phyloP scores from a whole-genome alignment of 2,888 invertebrate genomes.

The Drosophila testacea region DNA sequence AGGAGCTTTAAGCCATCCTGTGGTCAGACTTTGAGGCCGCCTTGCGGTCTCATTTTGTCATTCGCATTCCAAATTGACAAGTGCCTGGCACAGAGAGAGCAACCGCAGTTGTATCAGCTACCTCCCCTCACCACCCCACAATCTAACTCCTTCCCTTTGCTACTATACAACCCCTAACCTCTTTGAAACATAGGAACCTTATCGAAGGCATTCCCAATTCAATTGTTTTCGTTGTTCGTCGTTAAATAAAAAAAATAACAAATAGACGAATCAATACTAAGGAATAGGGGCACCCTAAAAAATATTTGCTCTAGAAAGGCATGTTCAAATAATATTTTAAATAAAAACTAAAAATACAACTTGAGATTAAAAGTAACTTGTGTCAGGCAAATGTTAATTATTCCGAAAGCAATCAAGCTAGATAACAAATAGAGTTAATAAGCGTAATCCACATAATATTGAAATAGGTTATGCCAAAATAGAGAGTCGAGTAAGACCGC shows the following conservation, averaged over 20 bases:
- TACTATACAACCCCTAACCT: too few relatives aligned
- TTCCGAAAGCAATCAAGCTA: too few relatives aligned
- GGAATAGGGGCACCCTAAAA: constrained; percentile 3
- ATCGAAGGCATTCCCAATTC: constrained; percentile 9
- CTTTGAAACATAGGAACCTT: background rate
- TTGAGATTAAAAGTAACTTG: background rate
- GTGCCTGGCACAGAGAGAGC: constrained; percentile 23
- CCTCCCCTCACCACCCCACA: background rate
- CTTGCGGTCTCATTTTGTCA: constrained; percentile 43
- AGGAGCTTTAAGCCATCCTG: constrained; percentile 6
- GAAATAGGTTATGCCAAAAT: too few relatives aligned
- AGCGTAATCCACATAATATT: too few relatives aligned
- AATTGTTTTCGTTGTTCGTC: constrained; percentile 36
- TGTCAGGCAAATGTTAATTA: background rate
- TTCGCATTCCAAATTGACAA: constrained; percentile 48
- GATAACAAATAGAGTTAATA: background rate
- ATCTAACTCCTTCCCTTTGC: background rate
- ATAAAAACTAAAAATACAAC: background rate
- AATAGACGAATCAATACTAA: background rate
- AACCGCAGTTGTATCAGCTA: constrained; percentile 32
- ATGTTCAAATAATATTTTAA: background rate
- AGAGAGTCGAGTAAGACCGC: too few relatives aligned
- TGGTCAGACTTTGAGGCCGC: constrained; percentile 26
- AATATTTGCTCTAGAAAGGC: background rate
- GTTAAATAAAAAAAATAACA: background rate